Evolutionary conservation across 2,888 invertebrate genomes (phyloP).

Genomic region (Drosophila dives): DNA sequence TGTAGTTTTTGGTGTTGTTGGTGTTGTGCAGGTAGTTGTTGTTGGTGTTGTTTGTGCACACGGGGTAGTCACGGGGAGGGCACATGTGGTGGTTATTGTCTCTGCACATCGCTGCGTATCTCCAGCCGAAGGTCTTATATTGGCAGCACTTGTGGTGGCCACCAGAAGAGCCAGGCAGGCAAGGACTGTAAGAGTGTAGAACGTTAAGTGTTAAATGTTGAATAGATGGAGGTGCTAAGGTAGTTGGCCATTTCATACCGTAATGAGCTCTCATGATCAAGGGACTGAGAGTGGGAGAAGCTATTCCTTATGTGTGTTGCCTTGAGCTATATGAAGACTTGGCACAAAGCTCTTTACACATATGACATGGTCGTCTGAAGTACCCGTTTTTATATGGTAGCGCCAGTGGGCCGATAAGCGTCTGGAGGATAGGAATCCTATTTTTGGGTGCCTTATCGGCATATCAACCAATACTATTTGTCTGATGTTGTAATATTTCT

Average conservation of each 20-base stretch:
- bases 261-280: slow-evolving; percentile 56
- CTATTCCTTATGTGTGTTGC: slow-evolving; percentile 48
- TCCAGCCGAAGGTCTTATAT: slow-evolving; percentile 41
- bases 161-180: slow-evolving; percentile 53
- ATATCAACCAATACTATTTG: slow-evolving; percentile 21
- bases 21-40: too few relatives aligned
- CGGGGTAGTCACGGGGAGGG: slow-evolving; percentile 11
- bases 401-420: slow-evolving; percentile 13
- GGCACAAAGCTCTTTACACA: slow-evolving; percentile 38
- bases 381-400: slow-evolving; percentile 58
- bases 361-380: slow-evolving; percentile 49
- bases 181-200: slow-evolving; percentile 37
- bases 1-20: neutral
- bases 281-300: slow-evolving; percentile 28
- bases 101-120: slow-evolving; percentile 34
- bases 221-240: slow-evolving; percentile 7
- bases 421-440: slow-evolving; percentile 1
- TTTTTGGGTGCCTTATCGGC: slow-evolving; percentile 41
- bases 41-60: slow-evolving; percentile 25
- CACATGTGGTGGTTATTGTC: slow-evolving; percentile 39
- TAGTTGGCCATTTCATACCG: slow-evolving; percentile 40
- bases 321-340: slow-evolving; percentile 32
- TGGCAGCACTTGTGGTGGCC: slow-evolving; percentile 56
- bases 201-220: neutral
- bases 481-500: slow-evolving; percentile 4